phyloP scores from a whole-genome alignment of 2,888 invertebrate species.

The Cheiracanthium punctorium region DNA sequence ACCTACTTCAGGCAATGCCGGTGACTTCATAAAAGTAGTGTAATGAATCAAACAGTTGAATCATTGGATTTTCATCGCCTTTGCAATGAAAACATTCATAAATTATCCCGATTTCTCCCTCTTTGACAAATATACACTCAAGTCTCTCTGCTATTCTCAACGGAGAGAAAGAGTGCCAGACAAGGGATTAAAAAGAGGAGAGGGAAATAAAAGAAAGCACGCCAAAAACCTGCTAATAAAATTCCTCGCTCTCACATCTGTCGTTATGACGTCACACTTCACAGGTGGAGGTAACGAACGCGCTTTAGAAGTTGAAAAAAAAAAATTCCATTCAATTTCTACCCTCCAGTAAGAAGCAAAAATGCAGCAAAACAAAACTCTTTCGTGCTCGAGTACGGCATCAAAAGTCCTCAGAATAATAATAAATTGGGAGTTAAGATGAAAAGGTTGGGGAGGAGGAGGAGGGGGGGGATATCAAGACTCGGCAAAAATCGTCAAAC shows the following conservation, averaged over 20 bases:
- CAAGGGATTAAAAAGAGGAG: neutral
- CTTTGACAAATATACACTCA: neutral
- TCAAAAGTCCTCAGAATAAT: conserved; percentile 44
- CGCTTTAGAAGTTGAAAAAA: neutral
- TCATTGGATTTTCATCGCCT: too few species aligned
- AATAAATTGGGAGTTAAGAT: conserved; percentile 40
- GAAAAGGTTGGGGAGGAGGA: neutral
- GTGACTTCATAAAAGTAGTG: too few species aligned
- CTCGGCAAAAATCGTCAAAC: conserved; percentile 49
- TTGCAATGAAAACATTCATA: too few species aligned
- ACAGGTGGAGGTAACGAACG: conserved; percentile 28
- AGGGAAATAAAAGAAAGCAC: conserved; percentile 25
- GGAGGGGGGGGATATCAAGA: too few species aligned
- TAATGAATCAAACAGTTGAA: too few species aligned
- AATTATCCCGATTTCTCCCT: too few species aligned
- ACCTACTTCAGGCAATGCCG: too few species aligned
- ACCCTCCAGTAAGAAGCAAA: neutral
- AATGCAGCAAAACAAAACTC: conserved; percentile 34
- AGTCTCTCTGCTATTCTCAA: neutral
- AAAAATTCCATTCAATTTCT: neutral
- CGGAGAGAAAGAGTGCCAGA: neutral
- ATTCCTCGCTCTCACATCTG: conserved; percentile 4
- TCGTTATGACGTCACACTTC: conserved; percentile 17
- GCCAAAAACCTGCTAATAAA: neutral
- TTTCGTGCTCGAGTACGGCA: conserved; percentile 43